A percentile compares a stretch with the other conserved stretches of the same genome.
These are phyloP conservation scores for Stratiomys singularior DNA, from an alignment of 2,888 invertebrate genomes.

Conservation along the genomic window DNA sequence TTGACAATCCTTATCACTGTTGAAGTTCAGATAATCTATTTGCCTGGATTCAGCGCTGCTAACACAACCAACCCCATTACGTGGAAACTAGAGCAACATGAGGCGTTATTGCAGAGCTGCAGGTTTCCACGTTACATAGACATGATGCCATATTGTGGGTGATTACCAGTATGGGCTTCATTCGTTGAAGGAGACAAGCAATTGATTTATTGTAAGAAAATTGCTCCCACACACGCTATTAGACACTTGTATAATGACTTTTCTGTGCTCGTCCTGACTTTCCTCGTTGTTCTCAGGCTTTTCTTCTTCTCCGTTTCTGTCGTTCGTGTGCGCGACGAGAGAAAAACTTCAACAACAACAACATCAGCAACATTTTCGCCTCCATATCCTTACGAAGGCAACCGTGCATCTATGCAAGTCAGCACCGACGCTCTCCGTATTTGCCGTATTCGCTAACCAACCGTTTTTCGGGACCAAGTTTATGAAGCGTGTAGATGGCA, in stretches of 20 bases:
- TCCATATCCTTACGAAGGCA: not conserved
- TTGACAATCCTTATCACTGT: not conserved
- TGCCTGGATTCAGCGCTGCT: not conserved
- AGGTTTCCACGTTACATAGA: not conserved
- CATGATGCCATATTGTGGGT: slow-evolving; percentile 23
- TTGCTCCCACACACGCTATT: slow-evolving; percentile 30
- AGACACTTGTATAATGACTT: slow-evolving; percentile 37
- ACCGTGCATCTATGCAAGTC: too few species aligned
- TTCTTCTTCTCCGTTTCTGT: slow-evolving; percentile 5
- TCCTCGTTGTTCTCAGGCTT: not conserved
- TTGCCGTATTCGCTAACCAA: slow-evolving; percentile 1
- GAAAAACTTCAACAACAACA: slow-evolving; percentile 3
- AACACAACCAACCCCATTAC: not conserved
- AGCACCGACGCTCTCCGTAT: not conserved
- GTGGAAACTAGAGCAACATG: too few species aligned
- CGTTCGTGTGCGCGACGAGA: not conserved
- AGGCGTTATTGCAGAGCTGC: too few species aligned
- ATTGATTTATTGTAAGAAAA: slow-evolving; percentile 45
- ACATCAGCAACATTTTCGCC: not conserved
- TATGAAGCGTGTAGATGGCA: slow-evolving; percentile 33
- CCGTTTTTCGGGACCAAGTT: slow-evolving; percentile 1
- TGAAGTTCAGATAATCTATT: not conserved
- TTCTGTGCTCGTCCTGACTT: slow-evolving; percentile 2
- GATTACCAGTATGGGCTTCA: slow-evolving; percentile 15
- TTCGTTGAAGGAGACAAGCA: slow-evolving; percentile 14